Percentiles rank a stretch among this genome's conserved stretches.
Conservation (phyloP, 2,888 invertebrate genomes). For the Lepidonotus clava region DNA sequence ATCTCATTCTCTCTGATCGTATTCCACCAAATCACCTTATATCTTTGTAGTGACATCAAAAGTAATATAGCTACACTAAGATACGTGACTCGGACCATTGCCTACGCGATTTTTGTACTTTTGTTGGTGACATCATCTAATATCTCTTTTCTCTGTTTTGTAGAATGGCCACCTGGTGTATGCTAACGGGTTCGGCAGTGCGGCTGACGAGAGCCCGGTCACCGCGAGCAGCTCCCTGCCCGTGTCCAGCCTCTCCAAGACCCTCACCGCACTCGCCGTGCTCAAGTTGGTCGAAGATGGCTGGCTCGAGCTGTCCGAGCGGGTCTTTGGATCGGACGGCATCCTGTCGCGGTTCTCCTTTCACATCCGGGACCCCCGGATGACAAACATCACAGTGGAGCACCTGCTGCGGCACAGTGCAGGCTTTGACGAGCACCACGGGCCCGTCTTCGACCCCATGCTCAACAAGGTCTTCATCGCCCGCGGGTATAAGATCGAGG, state of each 20-base stretch:
- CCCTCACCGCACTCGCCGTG: conserved; percentile 73
- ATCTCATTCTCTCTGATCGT: too few species aligned
- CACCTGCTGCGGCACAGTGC: conserved; percentile 74
- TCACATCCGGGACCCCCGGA: conserved; percentile 66
- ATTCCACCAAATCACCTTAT: too few species aligned
- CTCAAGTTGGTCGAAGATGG: conserved; percentile 71
- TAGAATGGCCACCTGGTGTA: conserved; percentile 67
- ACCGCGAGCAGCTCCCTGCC: neutral
- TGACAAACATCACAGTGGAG: conserved; percentile 74
- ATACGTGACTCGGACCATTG: too few species aligned
- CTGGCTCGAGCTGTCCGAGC: conserved; percentile 65
- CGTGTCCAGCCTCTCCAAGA: conserved; percentile 71
- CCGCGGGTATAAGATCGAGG: conserved; percentile 68
- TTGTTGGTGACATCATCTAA: too few species aligned
- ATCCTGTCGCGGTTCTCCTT: conserved; percentile 16
- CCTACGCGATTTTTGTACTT: too few species aligned
- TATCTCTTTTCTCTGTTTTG: too few species aligned
- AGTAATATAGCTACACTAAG: too few species aligned
- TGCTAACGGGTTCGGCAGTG: conserved; percentile 70
- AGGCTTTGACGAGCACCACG: conserved; percentile 74
- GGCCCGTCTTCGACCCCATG: conserved; percentile 71
- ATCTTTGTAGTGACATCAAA: too few species aligned
- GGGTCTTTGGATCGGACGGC: conserved; percentile 69
- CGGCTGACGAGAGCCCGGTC: conserved; percentile 60
- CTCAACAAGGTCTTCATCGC: conserved; percentile 69